Percentiles rank a stretch among this genome's conserved stretches.
phyloP scores from a whole-genome alignment of 2,797 vertebrate genomes.

The Diplodus sargus region DNA sequence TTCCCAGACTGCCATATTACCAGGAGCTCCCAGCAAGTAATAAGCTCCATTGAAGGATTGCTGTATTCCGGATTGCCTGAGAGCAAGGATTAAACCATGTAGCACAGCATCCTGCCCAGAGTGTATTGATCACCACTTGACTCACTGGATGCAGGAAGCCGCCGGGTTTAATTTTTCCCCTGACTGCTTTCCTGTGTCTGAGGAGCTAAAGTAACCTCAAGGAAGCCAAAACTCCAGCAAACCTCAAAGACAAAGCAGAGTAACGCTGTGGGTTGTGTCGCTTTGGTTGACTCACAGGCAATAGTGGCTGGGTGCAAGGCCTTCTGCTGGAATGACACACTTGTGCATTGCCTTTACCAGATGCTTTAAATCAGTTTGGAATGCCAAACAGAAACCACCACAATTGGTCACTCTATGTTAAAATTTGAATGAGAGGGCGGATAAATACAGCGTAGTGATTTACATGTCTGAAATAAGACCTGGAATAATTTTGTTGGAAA shows the following conservation, averaged over 20 bases:
- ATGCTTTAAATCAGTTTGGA: constrained; percentile 66
- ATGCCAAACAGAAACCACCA: constrained; percentile 43
- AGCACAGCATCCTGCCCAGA: constrained; percentile 73
- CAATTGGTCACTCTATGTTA: constrained; percentile 21
- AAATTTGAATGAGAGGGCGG: constrained; percentile 6
- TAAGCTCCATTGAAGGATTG: constrained; percentile 62
- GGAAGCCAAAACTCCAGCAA: constrained; percentile 55
- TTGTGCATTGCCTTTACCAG: constrained; percentile 46
- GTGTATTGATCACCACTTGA: constrained; percentile 81
- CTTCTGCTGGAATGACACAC: constrained; percentile 60
- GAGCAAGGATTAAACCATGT: constrained; percentile 75
- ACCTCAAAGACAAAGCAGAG: constrained; percentile 65
- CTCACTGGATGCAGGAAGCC: constrained; percentile 76
- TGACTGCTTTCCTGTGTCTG: constrained; percentile 76
- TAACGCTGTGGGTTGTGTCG: constrained; percentile 37
- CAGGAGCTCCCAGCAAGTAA: constrained; percentile 63
- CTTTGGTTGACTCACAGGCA: constrained; percentile 54
- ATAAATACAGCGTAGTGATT: constrained; percentile 21
- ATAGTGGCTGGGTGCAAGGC: constrained; percentile 30
- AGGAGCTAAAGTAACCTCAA: constrained; percentile 70
- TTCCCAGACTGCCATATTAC: constrained; percentile 64
- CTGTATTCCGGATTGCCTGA: constrained; percentile 77
- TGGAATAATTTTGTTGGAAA: constrained; percentile 1
- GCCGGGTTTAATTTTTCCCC: constrained; percentile 64
- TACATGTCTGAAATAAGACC: not conserved